Conservation (phyloP, 2,797 vertebrate species). For the Spinus pinus region DNA sequence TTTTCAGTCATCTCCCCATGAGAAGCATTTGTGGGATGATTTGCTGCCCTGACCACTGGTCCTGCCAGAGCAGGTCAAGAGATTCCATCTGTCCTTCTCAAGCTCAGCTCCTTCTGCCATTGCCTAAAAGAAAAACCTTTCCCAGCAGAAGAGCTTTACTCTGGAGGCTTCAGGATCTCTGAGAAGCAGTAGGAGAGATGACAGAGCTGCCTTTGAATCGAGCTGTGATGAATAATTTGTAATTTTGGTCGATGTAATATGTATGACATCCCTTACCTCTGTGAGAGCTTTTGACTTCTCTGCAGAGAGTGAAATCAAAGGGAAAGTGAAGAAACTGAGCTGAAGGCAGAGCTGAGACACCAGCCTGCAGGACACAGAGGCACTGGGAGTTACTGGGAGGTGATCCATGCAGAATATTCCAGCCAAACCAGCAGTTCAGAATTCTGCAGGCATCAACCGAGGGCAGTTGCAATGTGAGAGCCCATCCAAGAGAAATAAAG, state of each 20-base stretch:
- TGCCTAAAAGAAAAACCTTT: not conserved
- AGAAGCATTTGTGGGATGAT: not conserved
- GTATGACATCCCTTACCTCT: not conserved
- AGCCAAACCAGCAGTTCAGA: conserved; percentile 39
- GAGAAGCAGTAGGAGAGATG: not conserved
- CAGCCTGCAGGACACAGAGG: not conserved
- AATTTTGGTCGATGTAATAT: conserved; percentile 11
- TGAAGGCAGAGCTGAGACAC: not conserved
- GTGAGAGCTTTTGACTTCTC: not conserved
- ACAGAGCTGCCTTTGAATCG: conserved; percentile 5
- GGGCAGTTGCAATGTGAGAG: not conserved
- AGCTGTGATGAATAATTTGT: conserved; percentile 36
- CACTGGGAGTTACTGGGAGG: conserved; percentile 33
- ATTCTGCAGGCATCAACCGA: not conserved
- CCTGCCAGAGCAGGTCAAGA: not conserved
- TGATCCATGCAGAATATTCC: not conserved
- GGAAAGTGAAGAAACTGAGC: not conserved
- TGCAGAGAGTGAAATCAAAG: conserved; percentile 34
- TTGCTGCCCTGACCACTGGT: not conserved
- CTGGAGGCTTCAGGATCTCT: not conserved
- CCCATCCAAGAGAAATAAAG: conserved; percentile 54
- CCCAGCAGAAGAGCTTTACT: not conserved
- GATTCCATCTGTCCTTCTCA: not conserved
- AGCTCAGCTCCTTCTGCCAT: not conserved
- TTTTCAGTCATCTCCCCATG: not conserved